Base-by-base conservation (phyloP, 2,888 invertebrate genomes). In the Harpalus rubripes region DNA sequence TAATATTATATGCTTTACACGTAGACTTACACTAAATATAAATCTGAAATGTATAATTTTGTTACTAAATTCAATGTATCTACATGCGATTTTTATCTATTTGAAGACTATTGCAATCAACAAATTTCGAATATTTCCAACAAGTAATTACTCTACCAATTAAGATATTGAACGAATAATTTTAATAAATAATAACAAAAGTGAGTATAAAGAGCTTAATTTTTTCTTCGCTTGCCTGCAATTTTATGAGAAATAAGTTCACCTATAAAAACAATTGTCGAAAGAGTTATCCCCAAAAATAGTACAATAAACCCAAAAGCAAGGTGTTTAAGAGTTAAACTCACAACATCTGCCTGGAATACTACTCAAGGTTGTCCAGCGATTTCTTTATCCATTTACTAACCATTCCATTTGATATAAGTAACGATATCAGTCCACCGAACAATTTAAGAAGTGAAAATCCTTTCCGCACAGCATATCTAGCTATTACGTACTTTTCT, bases 401-500 rank as follows among this genome's bases (percentile, higher is more conserved):
- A 12, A 61, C 7, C 15, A 80, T 39, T 7, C 79, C 79, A 61
- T 61, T 58, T 61, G 56, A 56, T 7, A 61, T 16, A 1, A 80
- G 32, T 39, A 10, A 5, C 10, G 39, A 12, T 3, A 80, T 61
- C 1, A 61, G 4, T 16, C 15, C 7, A 32, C 39, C 16, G 59
- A 80, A 80, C 15, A 5, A 15, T 6, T 63, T n/a, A 7, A 44
- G 7, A 12, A 85, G 16, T 10, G 86, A 84, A 59, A 85, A 81
- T 39, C 86, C 86, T 74, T 86, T 86, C 7, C 15, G 12, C 18
- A 81, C 65, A 12, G 85, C 26, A 52, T 81, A 15, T 15, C 52
- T 59, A 8, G 59, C 39, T 6, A n/a, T n/a, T n/a, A n/a, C n/a
- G n/a, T n/a, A n/a, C n/a, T n/a, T n/a, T n/a, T n/a, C n/a, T n/a